A percentile compares a stretch with the other conserved stretches of the same genome.
phyloP scores from a whole-genome alignment of 2,113 vertebrate species.

The Cacatua alba region DNA sequence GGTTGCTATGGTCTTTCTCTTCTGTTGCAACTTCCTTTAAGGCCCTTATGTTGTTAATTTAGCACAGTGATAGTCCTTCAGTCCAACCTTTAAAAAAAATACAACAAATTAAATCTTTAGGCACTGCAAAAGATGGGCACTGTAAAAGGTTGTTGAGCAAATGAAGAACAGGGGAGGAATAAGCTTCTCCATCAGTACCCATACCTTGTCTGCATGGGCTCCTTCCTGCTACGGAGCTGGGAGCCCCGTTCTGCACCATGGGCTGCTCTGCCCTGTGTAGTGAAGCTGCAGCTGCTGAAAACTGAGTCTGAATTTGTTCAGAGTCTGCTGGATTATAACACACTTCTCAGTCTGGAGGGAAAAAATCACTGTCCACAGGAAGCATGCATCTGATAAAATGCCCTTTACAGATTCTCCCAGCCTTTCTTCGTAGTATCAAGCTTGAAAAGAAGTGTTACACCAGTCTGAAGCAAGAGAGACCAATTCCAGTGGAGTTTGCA shows the following conservation, averaged over 20 bases:
- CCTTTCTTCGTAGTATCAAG: neutral
- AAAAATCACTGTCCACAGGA: neutral
- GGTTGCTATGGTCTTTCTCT: neutral
- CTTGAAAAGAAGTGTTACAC: neutral
- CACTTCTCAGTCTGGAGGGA: neutral
- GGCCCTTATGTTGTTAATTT: neutral
- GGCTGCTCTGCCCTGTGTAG: neutral
- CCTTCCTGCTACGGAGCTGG: neutral
- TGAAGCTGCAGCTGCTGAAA: neutral
- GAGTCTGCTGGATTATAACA: neutral
- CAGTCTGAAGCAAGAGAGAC: neutral
- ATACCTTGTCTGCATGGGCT: neutral
- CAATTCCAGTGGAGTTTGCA: neutral
- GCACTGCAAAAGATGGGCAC: neutral
- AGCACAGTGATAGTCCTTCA: neutral
- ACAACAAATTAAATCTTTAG: neutral
- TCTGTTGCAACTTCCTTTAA: neutral
- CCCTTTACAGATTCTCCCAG: neutral
- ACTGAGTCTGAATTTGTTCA: neutral
- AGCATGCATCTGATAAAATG: neutral
- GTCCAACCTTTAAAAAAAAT: neutral
- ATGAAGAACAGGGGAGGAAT: neutral
- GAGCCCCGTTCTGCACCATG: fast-evolving
- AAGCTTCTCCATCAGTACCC: neutral
- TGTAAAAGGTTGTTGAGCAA: neutral